Conservation (phyloP, 2,113 vertebrate species). For the Arizona elegans region DNA sequence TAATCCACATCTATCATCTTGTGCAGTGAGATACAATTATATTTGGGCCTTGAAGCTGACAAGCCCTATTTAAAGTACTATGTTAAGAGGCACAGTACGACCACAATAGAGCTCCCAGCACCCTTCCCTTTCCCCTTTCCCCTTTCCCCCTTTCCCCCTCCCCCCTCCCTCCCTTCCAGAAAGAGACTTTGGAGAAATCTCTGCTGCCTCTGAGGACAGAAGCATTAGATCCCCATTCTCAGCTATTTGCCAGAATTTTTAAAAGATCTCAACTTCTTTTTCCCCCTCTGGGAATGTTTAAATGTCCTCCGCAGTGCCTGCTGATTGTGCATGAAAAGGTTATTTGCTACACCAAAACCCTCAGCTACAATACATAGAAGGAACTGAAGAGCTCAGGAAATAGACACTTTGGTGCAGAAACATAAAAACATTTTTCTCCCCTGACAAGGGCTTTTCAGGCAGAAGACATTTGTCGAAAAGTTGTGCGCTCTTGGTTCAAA, state of each 20-base stretch:
- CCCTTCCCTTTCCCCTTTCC: not conserved
- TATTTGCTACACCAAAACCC: constrained; percentile 26
- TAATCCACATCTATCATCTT: not conserved
- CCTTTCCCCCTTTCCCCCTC: no score
- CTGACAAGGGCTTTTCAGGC: constrained; percentile 25
- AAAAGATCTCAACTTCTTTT: constrained; percentile 25
- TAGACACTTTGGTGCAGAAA: constrained; percentile 16
- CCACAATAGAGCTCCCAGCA: not conserved
- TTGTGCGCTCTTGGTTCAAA: constrained; percentile 33
- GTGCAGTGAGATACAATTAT: constrained; percentile 29
- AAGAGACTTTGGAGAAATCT: constrained; percentile 13
- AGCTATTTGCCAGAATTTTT: constrained; percentile 20
- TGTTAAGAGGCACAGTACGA: constrained; percentile 1
- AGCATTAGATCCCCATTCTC: constrained; percentile 5
- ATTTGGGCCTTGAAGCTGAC: constrained; percentile 7
- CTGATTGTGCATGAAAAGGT: constrained; percentile 13
- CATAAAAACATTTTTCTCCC: not conserved
- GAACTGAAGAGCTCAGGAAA: constrained; percentile 13
- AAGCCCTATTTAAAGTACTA: not conserved
- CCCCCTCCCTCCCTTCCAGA: not conserved
- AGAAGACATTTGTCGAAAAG: constrained; percentile 17
- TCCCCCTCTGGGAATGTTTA: not conserved
- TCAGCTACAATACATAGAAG: constrained; percentile 4
- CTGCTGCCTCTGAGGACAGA: constrained; percentile 10
- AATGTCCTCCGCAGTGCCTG: not conserved